phyloP scores from a whole-genome alignment of 1,140 invertebrate species.

The Melanaphis sacchari region DNA sequence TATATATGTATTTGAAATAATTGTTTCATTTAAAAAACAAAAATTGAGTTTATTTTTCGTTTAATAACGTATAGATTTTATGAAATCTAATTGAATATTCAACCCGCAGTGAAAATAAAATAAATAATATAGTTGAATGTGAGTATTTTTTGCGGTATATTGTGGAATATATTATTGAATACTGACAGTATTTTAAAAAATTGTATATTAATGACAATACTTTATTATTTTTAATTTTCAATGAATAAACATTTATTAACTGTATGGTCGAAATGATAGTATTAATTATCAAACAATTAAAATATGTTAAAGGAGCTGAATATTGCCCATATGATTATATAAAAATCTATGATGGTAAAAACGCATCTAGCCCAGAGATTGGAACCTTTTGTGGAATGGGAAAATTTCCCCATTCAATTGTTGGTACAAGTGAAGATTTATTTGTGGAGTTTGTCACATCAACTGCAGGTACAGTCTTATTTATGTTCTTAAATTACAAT shows the following conservation, averaged over 20 bases:
- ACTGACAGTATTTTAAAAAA: not conserved
- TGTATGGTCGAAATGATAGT: no score
- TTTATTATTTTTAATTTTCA: not conserved
- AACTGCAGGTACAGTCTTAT: conserved; percentile 71
- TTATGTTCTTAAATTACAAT: not conserved
- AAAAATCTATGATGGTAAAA: conserved; percentile 87
- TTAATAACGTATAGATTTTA: not conserved
- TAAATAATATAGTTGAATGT: not conserved
- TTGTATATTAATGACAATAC: not conserved
- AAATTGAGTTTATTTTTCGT: not conserved
- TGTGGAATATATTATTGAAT: not conserved
- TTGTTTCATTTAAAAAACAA: not conserved
- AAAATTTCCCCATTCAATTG: conserved; percentile 92
- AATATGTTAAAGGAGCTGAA: conserved; percentile 70
- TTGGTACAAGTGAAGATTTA: conserved; percentile 86
- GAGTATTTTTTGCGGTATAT: not conserved
- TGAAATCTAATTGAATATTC: not conserved
- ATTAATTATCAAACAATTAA: not conserved
- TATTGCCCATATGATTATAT: conserved; percentile 92
- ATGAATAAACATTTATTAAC: not conserved
- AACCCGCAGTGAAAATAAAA: not conserved
- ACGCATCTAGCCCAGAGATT: conserved; percentile 83
- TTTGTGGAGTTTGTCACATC: conserved; percentile 92
- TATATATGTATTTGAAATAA: not conserved
- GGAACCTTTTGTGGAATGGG: conserved; percentile 93